A percentile compares a stretch with the other conserved stretches of the same genome.
Evolutionary conservation across 2,797 vertebrate genomes (phyloP).

Genomic region (Onychomys arenicola): DNA sequence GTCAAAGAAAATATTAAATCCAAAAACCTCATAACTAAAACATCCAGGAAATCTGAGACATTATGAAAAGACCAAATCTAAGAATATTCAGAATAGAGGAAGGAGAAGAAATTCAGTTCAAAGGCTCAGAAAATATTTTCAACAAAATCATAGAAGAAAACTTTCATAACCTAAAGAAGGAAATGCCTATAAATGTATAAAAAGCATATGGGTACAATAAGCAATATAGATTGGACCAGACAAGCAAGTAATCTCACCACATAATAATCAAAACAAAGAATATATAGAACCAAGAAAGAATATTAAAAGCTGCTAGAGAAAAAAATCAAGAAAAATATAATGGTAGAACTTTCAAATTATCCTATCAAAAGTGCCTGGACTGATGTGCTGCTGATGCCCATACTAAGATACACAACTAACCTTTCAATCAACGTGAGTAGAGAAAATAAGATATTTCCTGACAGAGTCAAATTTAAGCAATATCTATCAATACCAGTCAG

Average conservation of each 20-base stretch:
- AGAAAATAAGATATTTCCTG: neutral
- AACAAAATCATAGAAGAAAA: neutral
- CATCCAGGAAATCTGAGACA: neutral
- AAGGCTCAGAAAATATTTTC: neutral
- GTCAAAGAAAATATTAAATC: neutral
- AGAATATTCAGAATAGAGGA: neutral
- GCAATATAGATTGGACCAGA: neutral
- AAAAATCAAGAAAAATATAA: no score
- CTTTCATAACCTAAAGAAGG: neutral
- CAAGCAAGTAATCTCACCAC: neutral
- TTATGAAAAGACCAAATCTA: neutral
- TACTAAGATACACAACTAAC: neutral
- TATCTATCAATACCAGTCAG: neutral
- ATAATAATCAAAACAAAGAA: no score
- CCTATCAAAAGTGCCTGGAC: no score
- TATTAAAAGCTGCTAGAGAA: no score
- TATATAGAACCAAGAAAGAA: no score
- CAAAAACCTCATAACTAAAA: neutral
- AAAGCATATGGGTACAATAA: neutral
- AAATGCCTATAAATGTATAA: neutral
- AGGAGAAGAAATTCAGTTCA: neutral
- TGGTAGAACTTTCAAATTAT: no score
- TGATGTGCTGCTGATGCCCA: neutral
- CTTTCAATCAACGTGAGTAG: neutral
- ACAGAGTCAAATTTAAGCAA: neutral